Evolutionary conservation across 2,888 invertebrate species (phyloP).

Genomic region (Tenthredo notha): DNA sequence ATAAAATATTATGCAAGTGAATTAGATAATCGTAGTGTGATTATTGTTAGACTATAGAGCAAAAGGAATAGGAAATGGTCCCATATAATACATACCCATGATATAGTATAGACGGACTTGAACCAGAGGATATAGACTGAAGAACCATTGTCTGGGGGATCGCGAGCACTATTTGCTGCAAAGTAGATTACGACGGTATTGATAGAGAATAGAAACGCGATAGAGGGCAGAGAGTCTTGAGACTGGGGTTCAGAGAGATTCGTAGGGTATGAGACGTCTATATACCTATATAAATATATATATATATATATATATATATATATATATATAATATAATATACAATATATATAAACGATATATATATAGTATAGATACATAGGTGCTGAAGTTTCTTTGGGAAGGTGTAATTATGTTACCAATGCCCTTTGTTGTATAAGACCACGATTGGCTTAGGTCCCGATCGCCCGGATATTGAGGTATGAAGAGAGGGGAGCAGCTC

Average conservation of each 20-base stretch:
- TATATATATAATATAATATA: neutral
- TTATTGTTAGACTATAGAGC: constrained; percentile 24
- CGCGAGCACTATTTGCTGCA: constrained; percentile 72
- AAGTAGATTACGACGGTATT: constrained; percentile 74
- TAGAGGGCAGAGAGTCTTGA: constrained; percentile 50
- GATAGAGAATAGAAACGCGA: constrained; percentile 67
- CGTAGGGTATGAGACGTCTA: neutral
- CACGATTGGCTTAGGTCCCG: constrained; percentile 32
- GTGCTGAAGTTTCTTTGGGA: constrained; percentile 10
- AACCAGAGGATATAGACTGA: constrained; percentile 45
- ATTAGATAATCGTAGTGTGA: constrained; percentile 18
- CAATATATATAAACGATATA: neutral
- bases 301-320: neutral
- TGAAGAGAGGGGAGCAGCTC: neutral
- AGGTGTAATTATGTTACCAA: constrained; percentile 35
- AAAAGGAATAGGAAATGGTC: constrained; percentile 14
- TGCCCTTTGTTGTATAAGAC: constrained; percentile 37
- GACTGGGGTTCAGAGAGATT: constrained; percentile 30
- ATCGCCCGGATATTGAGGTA: constrained; percentile 11
- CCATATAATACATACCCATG: constrained; percentile 20
- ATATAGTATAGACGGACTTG: constrained; percentile 24
- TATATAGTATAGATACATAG: neutral
- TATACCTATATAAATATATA: neutral
- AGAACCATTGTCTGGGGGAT: constrained; percentile 69
- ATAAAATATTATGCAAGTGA: constrained; percentile 22